Conservation (phyloP, 2,888 invertebrate genomes). For the Aporophyla nigra region DNA sequence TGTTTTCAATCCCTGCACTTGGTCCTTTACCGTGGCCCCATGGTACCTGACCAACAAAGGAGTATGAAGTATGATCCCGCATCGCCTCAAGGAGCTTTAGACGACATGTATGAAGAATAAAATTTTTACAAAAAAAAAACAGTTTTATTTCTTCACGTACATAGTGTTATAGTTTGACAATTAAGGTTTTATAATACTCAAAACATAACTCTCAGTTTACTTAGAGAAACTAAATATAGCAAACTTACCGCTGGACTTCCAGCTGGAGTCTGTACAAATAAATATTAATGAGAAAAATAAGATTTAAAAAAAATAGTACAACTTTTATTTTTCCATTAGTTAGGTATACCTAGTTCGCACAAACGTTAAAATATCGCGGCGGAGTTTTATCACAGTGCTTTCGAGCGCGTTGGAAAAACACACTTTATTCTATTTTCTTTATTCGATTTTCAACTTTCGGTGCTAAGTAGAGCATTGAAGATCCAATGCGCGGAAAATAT, state of each 20-base stretch:
- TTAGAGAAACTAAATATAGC: not conserved
- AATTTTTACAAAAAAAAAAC: too few relatives aligned
- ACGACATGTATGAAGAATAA: not conserved
- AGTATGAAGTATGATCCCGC: not conserved
- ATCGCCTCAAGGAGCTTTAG: not conserved
- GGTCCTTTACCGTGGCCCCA: conserved; percentile 32
- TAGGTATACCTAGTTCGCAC: too few relatives aligned
- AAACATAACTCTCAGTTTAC: not conserved
- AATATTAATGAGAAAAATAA: not conserved
- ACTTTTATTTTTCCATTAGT: not conserved
- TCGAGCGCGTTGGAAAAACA: too few relatives aligned
- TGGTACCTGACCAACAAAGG: conserved; percentile 15
- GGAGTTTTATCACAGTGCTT: too few relatives aligned
- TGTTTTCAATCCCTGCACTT: not conserved
- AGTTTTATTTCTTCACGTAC: not conserved
- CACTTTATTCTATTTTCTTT: too few relatives aligned
- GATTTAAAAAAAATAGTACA: not conserved
- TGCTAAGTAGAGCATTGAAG: too few relatives aligned
- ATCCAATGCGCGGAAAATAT: too few relatives aligned
- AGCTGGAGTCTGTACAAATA: not conserved
- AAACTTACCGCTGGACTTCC: not conserved
- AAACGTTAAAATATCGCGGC: too few relatives aligned
- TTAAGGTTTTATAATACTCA: not conserved
- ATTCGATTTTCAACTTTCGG: too few relatives aligned
- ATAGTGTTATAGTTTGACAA: not conserved